Evolutionary conservation across 1,140 invertebrate genomes (phyloP).

Genomic region (Mamestra configurata): DNA sequence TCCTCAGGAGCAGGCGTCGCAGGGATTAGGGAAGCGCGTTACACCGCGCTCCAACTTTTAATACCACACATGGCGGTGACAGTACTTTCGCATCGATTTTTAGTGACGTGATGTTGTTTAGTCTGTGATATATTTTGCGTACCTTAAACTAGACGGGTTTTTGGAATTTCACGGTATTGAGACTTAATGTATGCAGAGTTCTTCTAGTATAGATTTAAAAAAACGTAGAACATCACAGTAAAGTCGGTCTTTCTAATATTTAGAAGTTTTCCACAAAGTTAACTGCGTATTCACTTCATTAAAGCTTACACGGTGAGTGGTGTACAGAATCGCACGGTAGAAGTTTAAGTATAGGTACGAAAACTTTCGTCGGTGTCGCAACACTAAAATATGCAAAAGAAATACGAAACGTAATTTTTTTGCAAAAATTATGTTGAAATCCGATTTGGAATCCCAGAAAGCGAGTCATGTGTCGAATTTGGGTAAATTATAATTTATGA

Average conservation of each 20-base stretch:
- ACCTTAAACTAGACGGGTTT: too few species aligned
- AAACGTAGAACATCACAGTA: too few species aligned
- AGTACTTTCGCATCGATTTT: constrained; percentile 2
- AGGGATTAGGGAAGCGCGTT: constrained; percentile 18
- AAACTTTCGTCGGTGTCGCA: not conserved
- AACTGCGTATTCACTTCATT: too few species aligned
- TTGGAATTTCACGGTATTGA: too few species aligned
- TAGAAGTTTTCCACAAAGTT: too few species aligned
- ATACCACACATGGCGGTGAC: constrained; percentile 3
- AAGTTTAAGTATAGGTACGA: too few species aligned
- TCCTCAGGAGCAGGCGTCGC: not conserved
- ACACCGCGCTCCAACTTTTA: constrained; percentile 27
- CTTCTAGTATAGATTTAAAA: too few species aligned
- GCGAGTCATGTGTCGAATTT: constrained; percentile 1
- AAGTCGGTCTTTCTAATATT: too few species aligned
- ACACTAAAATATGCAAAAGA: constrained; percentile 2
- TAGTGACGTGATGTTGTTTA: not conserved
- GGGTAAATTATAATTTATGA: constrained; percentile 2
- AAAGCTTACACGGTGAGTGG: too few species aligned
- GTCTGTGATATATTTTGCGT: not conserved
- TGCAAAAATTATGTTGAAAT: constrained; percentile 13
- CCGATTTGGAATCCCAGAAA: constrained; percentile 19
- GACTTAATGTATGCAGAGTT: too few species aligned
- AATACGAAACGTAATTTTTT: constrained; percentile 22
- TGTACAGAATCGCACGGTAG: too few species aligned